Percentiles rank a stretch among this genome's conserved stretches.
These are phyloP conservation scores for Ferrisia virgata DNA, from an alignment of 2,888 invertebrate species.

Conservation along the genomic window DNA sequence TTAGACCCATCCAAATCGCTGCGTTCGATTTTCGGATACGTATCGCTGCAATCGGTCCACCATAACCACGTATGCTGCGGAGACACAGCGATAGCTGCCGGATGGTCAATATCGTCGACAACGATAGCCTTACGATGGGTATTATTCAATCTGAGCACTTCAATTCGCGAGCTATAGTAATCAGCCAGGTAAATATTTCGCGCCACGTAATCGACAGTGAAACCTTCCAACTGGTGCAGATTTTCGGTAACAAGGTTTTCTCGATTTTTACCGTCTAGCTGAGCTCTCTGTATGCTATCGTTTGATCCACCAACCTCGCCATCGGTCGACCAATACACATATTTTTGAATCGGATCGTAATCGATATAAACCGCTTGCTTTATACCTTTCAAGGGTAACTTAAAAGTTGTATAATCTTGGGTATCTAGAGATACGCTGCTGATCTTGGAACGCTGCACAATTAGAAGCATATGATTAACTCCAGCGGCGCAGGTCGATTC, in stretches of 20 bases:
- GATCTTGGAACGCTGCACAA: slow-evolving; percentile 78
- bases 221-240: slow-evolving; percentile 77
- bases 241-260: slow-evolving; percentile 70
- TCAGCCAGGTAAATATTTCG: slow-evolving; percentile 90
- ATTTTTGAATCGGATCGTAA: slow-evolving; percentile 78
- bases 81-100: slow-evolving; percentile 85
- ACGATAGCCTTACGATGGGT: slow-evolving; percentile 67
- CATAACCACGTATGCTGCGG: slow-evolving; percentile 85
- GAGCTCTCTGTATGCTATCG: slow-evolving; percentile 68
- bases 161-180: slow-evolving; percentile 83
- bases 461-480: slow-evolving; percentile 73
- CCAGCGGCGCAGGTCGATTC: slow-evolving; percentile 69
- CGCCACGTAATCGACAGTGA: slow-evolving; percentile 84
- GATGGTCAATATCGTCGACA: slow-evolving; percentile 80
- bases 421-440: slow-evolving; percentile 83
- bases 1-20: slow-evolving; percentile 72
- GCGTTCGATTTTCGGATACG: slow-evolving; percentile 81
- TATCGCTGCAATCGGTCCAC: slow-evolving; percentile 91
- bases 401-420: slow-evolving; percentile 74
- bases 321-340: slow-evolving; percentile 89
- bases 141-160: slow-evolving; percentile 80
- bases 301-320: too few species aligned
- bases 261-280: slow-evolving; percentile 75
- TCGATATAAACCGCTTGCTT: slow-evolving; percentile 84
- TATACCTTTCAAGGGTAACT: slow-evolving; percentile 68